Base-by-base conservation (phyloP, 2,888 invertebrate genomes). In the Hirtodrosophila histrioides region DNA sequence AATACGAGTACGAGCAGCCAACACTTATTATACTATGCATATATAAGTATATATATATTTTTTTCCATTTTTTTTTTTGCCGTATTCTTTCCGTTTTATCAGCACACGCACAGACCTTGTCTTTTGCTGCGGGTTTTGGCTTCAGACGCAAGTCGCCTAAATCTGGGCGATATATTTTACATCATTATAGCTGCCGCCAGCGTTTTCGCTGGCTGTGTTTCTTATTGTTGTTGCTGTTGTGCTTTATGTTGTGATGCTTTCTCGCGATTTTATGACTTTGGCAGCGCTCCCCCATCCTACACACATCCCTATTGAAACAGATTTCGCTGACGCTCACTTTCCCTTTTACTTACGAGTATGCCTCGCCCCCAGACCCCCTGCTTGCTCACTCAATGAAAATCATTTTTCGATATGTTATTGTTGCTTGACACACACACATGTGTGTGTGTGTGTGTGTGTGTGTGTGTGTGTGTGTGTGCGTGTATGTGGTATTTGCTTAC, bases 81-180 rank as follows among this genome's bases (percentile, higher is more conserved):
- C 43, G 55, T 23, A 43, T 49, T 60, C 61, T 53, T 37, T 53
- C 46, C 17, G 44, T 61, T 70, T 88, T 88, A 88, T 88, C 88
- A 88, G 85, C 83, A 66, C 74, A 62, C 69, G 68, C 75, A 60
- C 88, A 88, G 88, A 68, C 86, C 65, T 77, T 75, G 78, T 60
- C 60, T 67, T 60, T 58, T 41, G 49, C 35, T 36, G 33, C 37
- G 44, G 45, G 41, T 50, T 56, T 17, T 17, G 17, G 66, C 8
- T 57, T 50, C 6, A 53, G 55, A 58, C 56, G 54, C 46, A 72
- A 84, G 75, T 79, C 72, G 72, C 71, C 84, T 74, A 88, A 88
- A 88, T 88, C 88, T 84, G 71, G 54, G 69, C 84, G 74, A 88
- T 85, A 88, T 79, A 87, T 78, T 83, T 87, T 77, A 81, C 87